A percentile compares a stretch with the other conserved stretches of the same genome.
Evolutionary conservation across 2,797 vertebrate species (phyloP).

Genomic region (Clarias platycephalus): DNA sequence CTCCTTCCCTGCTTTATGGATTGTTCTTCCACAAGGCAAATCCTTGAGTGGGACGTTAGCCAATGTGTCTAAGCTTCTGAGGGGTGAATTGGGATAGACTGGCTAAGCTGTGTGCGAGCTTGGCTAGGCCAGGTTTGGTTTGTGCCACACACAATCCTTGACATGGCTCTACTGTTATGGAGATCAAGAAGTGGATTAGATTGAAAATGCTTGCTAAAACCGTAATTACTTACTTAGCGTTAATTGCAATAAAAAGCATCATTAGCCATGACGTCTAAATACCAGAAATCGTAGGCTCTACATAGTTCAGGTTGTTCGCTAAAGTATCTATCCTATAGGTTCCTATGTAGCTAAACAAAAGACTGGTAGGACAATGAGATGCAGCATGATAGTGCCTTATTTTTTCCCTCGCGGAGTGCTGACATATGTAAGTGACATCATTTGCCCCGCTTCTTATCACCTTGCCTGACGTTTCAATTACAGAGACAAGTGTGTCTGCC

Average conservation of each 20-base stretch:
- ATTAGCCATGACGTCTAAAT: constrained; percentile 15
- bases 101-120: constrained; percentile 68
- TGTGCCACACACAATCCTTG: constrained; percentile 46
- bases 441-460: constrained; percentile 65
- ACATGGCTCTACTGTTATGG: constrained; percentile 24
- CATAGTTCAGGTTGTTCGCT: neutral
- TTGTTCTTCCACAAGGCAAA: constrained; percentile 73
- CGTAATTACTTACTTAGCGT: constrained; percentile 33
- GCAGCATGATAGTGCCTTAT: constrained; percentile 27
- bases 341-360: neutral
- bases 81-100: constrained; percentile 76
- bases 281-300: neutral
- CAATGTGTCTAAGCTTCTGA: constrained; percentile 76
- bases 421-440: constrained; percentile 65
- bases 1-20: constrained; percentile 17
- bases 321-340: neutral
- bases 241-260: constrained; percentile 17
- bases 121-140: constrained; percentile 59
- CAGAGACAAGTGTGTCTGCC: constrained; percentile 63
- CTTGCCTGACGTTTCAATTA: constrained; percentile 70
- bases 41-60: constrained; percentile 78
- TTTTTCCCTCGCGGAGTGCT: constrained; percentile 50
- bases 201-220: constrained; percentile 31
- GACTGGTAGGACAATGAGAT: neutral
- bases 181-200: constrained; percentile 40